phyloP scores from a whole-genome alignment of 2,113 vertebrate species.

The Rafetus swinhoei region DNA sequence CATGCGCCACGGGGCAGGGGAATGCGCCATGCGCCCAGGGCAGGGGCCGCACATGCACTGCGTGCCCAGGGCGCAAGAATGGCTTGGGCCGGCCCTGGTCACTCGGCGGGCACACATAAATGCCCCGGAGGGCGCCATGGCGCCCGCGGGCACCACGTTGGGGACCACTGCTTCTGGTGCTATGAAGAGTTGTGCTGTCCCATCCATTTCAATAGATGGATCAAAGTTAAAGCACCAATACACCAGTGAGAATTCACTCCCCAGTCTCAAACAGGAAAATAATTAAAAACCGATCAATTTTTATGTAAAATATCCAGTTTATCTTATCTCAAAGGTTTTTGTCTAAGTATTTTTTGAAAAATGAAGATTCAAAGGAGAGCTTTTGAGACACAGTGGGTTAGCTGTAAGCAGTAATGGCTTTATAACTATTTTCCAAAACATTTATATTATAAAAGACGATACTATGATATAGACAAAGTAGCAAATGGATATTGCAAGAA shows the following conservation, averaged over 20 bases:
- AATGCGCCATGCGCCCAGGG: too few relatives aligned
- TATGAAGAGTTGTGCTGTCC: not conserved
- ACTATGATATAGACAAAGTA: not conserved
- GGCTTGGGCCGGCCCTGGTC: too few relatives aligned
- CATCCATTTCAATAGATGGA: not conserved
- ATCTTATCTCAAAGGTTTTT: not conserved
- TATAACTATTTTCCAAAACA: not conserved
- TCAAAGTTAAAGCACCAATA: not conserved
- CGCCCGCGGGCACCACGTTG: too few relatives aligned
- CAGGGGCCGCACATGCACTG: too few relatives aligned
- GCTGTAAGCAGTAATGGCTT: not conserved
- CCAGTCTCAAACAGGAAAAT: not conserved
- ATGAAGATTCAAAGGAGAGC: conserved; percentile 9
- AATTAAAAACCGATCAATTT: not conserved
- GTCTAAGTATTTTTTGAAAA: not conserved
- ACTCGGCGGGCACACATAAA: too few relatives aligned
- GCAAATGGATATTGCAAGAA: not conserved
- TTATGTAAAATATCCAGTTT: conserved; percentile 26
- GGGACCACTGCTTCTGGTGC: too few relatives aligned
- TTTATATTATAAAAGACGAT: conserved; percentile 24
- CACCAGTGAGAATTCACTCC: not conserved
- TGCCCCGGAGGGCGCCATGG: too few relatives aligned
- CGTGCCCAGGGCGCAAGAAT: too few relatives aligned
- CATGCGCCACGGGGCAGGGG: too few relatives aligned
- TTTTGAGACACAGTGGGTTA: conserved; percentile 1